Base-by-base conservation (phyloP, 1,140 invertebrate genomes). In the Drosophila watanabei region DNA sequence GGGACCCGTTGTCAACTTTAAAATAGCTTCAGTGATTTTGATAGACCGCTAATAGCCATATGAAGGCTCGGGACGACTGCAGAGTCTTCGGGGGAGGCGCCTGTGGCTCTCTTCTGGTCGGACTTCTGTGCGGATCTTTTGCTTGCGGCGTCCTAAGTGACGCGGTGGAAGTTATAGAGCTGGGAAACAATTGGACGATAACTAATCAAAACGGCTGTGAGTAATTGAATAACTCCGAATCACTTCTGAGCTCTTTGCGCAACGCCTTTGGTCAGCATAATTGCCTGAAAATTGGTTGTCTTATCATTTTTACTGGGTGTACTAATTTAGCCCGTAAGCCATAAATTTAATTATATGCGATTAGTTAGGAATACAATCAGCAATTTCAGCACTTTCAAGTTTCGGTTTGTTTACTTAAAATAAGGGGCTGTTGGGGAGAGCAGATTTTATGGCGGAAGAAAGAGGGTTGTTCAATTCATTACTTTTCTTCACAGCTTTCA, bases 161-260 rank as follows among this genome's bases (percentile, higher is more conserved):
- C 54, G 71, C 76, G 37, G 90, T 92, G 16, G 70, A 84, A 68
- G 63, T 90, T 24, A 83, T 90, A 51, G 75, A 90, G 46, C 60
- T 92, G 70, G 58, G 58, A 39, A 73, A 46, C 30, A 61, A 82
- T 64, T 92, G 90, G 90, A 79, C 30, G 33, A 60, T 92, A 82
- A 75, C 59, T 61, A 92, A 92, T 73, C 90, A 79, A 59, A 92
- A 92, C 70, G 75, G 80, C 51, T 73, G 90, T 92, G 66, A 92
- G 90, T 92, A 68, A 13, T 33, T 45, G 2, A 49, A 45, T 30
- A 20, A 13, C 11, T 46, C 13, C 14, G 28, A 35, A 46, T 8
- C 3, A 60, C 20, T 10, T 5, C 28, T 46, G 14, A 18, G 14
- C 28, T 39, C 10, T 32, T 37, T 7, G 20, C 11, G 11, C 18